These are phyloP conservation scores for Ectropis crepuscularia DNA, from an alignment of 2,888 invertebrate species.

Conservation along the genomic window DNA sequence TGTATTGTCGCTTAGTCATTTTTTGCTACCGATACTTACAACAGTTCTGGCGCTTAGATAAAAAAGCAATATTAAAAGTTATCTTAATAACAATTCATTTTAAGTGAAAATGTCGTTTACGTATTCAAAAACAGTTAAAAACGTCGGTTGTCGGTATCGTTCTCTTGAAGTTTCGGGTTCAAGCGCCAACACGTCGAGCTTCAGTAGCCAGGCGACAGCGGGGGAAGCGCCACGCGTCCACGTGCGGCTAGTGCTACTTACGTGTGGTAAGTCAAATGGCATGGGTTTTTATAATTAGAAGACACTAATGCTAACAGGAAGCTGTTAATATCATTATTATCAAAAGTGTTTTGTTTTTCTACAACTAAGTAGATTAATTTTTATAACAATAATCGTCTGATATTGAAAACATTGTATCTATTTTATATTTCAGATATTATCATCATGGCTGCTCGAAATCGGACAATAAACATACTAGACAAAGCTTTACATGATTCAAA, in stretches of 20 bases:
- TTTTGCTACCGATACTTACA: not conserved
- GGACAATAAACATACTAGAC: not conserved
- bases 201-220: too few species aligned
- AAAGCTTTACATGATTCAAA: not conserved
- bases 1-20: too few species aligned
- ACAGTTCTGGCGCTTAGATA: not conserved
- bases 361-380: not conserved
- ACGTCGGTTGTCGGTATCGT: not conserved
- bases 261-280: too few species aligned
- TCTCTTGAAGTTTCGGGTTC: not conserved
- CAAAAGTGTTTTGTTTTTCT: not conserved
- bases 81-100: not conserved
- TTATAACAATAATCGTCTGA: not conserved
- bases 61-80: not conserved
- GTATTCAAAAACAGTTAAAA: constrained; percentile 1
- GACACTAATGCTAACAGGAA: too few species aligned
- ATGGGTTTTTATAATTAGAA: too few species aligned
- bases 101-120: too few species aligned
- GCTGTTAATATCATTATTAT: not conserved
- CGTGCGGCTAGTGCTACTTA: too few species aligned
- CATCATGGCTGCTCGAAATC: not conserved
- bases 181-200: too few species aligned
- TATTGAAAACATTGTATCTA: too few species aligned
- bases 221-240: not conserved
- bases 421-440: not conserved